phyloP scores from a whole-genome alignment of 2,888 invertebrate species.

The Catocala sponsa region DNA sequence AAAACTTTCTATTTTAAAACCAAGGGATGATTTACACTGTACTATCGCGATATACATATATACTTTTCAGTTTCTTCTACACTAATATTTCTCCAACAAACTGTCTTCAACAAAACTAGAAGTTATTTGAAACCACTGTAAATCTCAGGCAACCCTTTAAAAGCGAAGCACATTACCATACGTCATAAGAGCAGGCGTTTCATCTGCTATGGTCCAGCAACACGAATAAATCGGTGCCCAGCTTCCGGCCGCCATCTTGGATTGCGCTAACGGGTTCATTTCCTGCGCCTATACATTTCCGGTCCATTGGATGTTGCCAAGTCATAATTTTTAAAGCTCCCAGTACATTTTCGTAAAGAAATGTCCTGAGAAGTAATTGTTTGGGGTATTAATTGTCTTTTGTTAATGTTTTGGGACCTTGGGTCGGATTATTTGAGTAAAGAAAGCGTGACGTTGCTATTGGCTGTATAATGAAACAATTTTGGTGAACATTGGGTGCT shows the following conservation, averaged over 20 bases:
- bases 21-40: too few species aligned
- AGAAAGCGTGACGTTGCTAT: slow-evolving; percentile 41
- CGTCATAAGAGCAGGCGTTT: slow-evolving; percentile 49
- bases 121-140: slow-evolving; percentile 1
- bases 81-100: neutral
- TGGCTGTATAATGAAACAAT: slow-evolving; percentile 44
- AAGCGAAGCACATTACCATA: slow-evolving; percentile 49
- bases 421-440: slow-evolving; percentile 38
- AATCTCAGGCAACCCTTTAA: slow-evolving; percentile 8
- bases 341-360: slow-evolving; percentile 48
- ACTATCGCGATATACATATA: too few species aligned
- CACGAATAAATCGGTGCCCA: slow-evolving; percentile 74
- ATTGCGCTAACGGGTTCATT: slow-evolving; percentile 86
- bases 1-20: too few species aligned
- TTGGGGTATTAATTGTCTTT: slow-evolving; percentile 50
- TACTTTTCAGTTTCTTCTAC: too few species aligned
- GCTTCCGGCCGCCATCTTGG: slow-evolving; percentile 81
- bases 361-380: slow-evolving; percentile 42
- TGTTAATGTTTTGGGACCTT: slow-evolving; percentile 36
- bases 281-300: slow-evolving; percentile 87
- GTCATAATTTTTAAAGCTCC: slow-evolving; percentile 74
- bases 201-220: slow-evolving; percentile 67
- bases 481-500: slow-evolving; percentile 46
- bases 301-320: slow-evolving; percentile 78
- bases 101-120: neutral